Evolutionary conservation across 2,113 vertebrate genomes (phyloP).

Genomic region (Scolopax mira): DNA sequence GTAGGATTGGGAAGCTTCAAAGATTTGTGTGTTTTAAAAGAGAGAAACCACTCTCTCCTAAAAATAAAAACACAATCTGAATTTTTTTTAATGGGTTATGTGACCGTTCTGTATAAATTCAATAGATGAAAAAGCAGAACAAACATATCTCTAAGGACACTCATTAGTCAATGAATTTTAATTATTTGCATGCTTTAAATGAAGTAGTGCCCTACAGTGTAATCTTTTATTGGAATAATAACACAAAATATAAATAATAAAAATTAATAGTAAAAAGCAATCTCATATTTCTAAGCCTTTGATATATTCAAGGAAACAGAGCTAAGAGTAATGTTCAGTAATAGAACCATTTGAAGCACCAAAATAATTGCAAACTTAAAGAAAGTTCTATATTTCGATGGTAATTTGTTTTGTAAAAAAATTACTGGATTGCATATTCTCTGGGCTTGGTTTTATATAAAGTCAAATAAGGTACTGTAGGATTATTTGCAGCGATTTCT

Average conservation of each 20-base stretch:
- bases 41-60: neutral
- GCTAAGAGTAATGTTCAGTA: neutral
- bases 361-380: neutral
- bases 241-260: neutral
- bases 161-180: neutral
- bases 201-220: neutral
- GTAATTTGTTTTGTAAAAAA: neutral
- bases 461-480: neutral
- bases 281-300: neutral
- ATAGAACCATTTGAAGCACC: neutral
- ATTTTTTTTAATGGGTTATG: neutral
- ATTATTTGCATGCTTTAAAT: neutral
- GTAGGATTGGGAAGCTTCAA: neutral
- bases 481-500: neutral
- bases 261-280: neutral
- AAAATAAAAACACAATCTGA: neutral
- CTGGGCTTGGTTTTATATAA: neutral
- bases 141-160: neutral
- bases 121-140: neutral
- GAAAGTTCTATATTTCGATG: neutral
- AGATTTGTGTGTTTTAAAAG: neutral
- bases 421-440: neutral
- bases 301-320: neutral
- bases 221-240: neutral
- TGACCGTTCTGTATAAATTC: neutral